Conservation (phyloP, 2,113 vertebrate genomes). For the Zosterops japonicus region DNA sequence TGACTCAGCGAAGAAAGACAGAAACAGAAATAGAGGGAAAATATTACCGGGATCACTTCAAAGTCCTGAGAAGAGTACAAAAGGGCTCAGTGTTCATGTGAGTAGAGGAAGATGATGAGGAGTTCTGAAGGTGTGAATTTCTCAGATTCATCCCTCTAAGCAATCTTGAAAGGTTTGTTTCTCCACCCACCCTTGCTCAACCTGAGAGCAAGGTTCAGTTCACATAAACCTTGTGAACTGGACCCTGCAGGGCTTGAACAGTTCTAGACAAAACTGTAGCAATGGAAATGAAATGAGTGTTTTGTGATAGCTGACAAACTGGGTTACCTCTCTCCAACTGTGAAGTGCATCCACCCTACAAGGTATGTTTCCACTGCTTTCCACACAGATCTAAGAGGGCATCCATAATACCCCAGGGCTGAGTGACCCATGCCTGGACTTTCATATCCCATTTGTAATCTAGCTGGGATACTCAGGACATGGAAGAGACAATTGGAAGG, state of each 20-base stretch:
- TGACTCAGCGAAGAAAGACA: slow-evolving; percentile 34
- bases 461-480: background rate
- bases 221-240: slow-evolving; percentile 31
- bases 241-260: slow-evolving; percentile 52
- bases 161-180: slow-evolving; percentile 55
- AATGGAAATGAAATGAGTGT: slow-evolving; percentile 46
- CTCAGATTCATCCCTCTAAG: slow-evolving; percentile 43
- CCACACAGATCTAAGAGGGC: background rate
- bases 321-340: slow-evolving; percentile 26
- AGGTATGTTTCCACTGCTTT: background rate
- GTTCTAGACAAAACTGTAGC: slow-evolving; percentile 56
- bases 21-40: background rate
- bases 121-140: slow-evolving; percentile 45
- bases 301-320: slow-evolving; percentile 65
- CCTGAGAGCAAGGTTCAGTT: slow-evolving; percentile 35
- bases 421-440: slow-evolving; percentile 25
- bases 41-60: background rate
- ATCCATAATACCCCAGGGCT: background rate
- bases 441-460: slow-evolving; percentile 47
- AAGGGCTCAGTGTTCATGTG: background rate
- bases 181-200: slow-evolving; percentile 34
- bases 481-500: background rate
- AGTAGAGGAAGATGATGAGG: background rate
- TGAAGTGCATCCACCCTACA: slow-evolving; percentile 17
- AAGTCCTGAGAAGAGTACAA: background rate